Base-by-base conservation (phyloP, 2,113 vertebrate species). In the Grantiella picta region DNA sequence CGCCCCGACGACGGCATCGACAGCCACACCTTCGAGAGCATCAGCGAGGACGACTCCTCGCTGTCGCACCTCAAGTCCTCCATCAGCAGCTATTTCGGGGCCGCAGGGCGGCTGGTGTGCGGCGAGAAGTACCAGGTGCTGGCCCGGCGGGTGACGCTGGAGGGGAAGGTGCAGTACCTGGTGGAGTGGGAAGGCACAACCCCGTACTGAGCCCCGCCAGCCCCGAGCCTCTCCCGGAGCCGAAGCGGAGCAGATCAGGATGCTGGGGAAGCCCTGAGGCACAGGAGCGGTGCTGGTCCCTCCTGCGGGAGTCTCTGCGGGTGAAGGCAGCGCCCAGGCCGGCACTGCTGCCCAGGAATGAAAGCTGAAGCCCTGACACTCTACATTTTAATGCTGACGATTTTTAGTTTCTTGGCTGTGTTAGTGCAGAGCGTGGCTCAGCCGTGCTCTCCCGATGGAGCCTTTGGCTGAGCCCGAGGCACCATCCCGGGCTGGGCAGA, bases 161-260 rank as follows among this genome's bases (percentile, higher is more conserved):
- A 99, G 91, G 99, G 99, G 35, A 98, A 98, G 60, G 99, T 99
- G 57, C 99, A 99, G 97, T 99, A 99, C 96, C 98, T 99, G 92
- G 97, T 99, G 95, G 98, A 99, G 97, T 99, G 99, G 99, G 99
- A 99, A 95, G 99, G 99, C 68, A 98, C 98, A 2, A 99, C 99
- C 12, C 99, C 99, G 1, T 99, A 99, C 96, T 99, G 98, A 98
- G n/a, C 19, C 33, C 44, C 1, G 9, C 29, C 57, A 3, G 69
- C 54, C 70, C 80, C 33, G 2, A 11, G 4, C 53, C 61, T 82
- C 77, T 85, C 60, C 36, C 3, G 45, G 83, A 84, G 68, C 47
- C 63, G 1, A 10, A 29, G 24, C 59, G 2, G 33, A 59, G 61
- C 56, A 71, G 71, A 16, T 42, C 1, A 27, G 59, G 56, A 12